Evolutionary conservation across 2,797 vertebrate species (phyloP).

Genomic region (Dicrostonyx torquatus): DNA sequence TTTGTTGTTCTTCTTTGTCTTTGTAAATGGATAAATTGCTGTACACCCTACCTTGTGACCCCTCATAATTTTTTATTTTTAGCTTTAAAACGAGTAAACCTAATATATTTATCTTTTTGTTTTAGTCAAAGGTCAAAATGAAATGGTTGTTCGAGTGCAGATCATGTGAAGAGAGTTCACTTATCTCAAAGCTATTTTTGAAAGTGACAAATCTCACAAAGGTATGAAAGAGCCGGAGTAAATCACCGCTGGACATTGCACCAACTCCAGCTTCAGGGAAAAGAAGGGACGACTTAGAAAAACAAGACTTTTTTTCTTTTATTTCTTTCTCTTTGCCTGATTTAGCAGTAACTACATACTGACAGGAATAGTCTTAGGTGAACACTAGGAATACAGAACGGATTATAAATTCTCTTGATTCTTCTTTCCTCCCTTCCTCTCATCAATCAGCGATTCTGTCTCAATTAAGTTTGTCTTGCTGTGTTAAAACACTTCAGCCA

Average conservation of each 20-base stretch:
- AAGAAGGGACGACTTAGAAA: neutral
- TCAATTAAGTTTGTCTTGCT: neutral
- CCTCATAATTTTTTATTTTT: slow-evolving; percentile 13
- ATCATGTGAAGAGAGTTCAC: neutral
- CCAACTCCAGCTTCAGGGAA: neutral
- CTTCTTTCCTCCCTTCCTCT: neutral
- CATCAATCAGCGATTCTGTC: neutral
- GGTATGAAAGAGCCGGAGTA: neutral
- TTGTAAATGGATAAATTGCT: neutral
- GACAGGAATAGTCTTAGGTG: neutral
- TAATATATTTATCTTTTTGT: neutral
- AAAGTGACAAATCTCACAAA: neutral
- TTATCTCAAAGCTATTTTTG: neutral
- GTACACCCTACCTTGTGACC: neutral
- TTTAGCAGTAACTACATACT: neutral
- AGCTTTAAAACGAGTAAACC: neutral
- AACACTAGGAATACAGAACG: neutral
- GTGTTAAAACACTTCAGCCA: neutral
- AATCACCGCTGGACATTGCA: neutral
- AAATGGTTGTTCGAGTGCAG: neutral
- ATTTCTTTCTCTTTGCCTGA: neutral
- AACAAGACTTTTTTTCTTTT: neutral
- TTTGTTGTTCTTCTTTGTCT: neutral
- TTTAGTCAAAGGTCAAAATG: neutral
- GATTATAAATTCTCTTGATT: neutral